A percentile compares a stretch with the other conserved stretches of the same genome.
Evolutionary conservation across 2,797 vertebrate genomes (phyloP).

Genomic region (Chaetodon trifasciatus): DNA sequence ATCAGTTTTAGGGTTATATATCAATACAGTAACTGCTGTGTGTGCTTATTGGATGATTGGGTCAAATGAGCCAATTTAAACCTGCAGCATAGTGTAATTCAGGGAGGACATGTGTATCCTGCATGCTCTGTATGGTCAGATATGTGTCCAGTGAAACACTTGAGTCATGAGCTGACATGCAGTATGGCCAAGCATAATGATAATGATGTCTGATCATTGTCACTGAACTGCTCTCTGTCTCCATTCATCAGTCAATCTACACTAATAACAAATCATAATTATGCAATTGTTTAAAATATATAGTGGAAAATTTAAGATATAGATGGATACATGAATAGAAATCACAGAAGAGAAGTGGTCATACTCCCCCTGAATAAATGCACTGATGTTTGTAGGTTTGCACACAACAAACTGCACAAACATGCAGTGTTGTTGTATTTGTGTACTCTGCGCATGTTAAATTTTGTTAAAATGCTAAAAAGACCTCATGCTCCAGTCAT

Average conservation of each 20-base stretch:
- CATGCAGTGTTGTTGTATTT: background rate
- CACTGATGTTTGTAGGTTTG: background rate
- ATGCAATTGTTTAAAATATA: background rate
- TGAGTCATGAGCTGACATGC: slow-evolving; percentile 30
- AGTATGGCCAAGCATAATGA: slow-evolving; percentile 7
- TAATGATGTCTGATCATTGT: background rate
- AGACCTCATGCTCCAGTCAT: background rate
- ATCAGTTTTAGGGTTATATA: background rate
- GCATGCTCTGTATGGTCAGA: background rate
- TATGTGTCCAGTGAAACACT: slow-evolving; percentile 9
- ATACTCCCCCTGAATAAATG: background rate
- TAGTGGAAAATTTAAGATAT: background rate
- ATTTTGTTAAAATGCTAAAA: background rate
- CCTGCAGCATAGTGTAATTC: background rate
- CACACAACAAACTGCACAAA: background rate
- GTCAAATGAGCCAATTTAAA: background rate
- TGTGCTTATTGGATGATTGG: background rate
- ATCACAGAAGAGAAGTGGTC: background rate
- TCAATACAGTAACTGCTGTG: background rate
- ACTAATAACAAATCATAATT: background rate
- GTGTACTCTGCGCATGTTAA: background rate
- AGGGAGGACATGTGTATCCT: background rate
- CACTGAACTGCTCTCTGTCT: background rate
- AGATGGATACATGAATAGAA: background rate
- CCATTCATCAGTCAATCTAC: background rate